phyloP scores from a whole-genome alignment of 2,888 invertebrate genomes.

The Calameuta idolon region DNA sequence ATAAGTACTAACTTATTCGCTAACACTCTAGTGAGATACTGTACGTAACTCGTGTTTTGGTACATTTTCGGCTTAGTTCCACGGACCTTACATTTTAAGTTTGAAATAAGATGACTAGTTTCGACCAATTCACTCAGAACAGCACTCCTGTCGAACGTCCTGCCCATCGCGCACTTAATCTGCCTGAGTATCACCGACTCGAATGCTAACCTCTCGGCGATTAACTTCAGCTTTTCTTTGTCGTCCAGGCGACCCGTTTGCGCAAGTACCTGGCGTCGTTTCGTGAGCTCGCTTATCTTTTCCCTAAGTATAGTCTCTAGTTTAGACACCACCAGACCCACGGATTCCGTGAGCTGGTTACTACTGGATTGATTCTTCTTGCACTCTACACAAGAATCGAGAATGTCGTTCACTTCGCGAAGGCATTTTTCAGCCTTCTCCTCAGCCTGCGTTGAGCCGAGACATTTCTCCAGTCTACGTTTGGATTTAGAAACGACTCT shows the following conservation, averaged over 20 bases:
- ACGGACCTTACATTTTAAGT: constrained; percentile 73
- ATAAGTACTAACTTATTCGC: constrained; percentile 75
- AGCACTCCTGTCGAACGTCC: constrained; percentile 47
- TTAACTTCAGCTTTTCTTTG: constrained; percentile 76
- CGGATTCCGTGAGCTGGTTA: constrained; percentile 51
- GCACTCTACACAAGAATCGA: constrained; percentile 56
- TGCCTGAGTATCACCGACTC: constrained; percentile 79
- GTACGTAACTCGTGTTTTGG: constrained; percentile 68
- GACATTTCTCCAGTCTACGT: constrained; percentile 55
- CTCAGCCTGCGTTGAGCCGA: constrained; percentile 58
- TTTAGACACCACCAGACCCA: constrained; percentile 60
- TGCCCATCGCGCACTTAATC: constrained; percentile 51
- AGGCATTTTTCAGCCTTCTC: constrained; percentile 61
- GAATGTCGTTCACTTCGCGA: constrained; percentile 58
- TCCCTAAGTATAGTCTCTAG: constrained; percentile 76
- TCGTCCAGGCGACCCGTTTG: constrained; percentile 78
- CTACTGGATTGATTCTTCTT: constrained; percentile 49
- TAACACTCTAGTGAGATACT: constrained; percentile 81
- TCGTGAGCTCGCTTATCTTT: constrained; percentile 78
- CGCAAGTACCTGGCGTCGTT: constrained; percentile 75
- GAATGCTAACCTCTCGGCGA: constrained; percentile 85
- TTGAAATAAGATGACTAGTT: constrained; percentile 81
- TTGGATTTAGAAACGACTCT: constrained; percentile 56
- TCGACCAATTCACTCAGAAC: constrained; percentile 74
- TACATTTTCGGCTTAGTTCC: constrained; percentile 63